Base-by-base conservation (phyloP, 2,888 invertebrate species). In the Gerris lacustris region DNA sequence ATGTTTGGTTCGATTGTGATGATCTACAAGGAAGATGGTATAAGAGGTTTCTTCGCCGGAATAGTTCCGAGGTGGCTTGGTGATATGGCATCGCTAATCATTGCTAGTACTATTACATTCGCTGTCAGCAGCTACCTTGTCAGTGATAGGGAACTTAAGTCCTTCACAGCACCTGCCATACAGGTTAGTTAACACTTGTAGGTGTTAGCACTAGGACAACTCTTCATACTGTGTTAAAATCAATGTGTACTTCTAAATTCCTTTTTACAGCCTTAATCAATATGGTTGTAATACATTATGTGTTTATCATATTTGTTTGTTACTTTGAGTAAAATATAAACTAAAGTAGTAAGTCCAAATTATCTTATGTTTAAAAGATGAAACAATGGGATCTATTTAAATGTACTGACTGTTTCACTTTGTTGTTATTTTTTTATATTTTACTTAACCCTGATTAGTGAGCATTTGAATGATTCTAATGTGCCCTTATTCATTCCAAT, bases 1-100 rank as follows among this genome's bases (percentile, higher is more conserved):
- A 79, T 95, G 72, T 82, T 91, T 75, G 85, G 88, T 74, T 90
- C 94, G 0, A 82, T 96, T 74, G 81, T 82, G 69, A 89, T 92
- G 78, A 90, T 97, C 74, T 96, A 92, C 80, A 85, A 82, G 77
- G 90, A 92, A 78, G 92, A 95, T 78, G 97, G 97, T 62, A 83
- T 96, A 69, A 79, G 83, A 31, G 97, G 97, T 71, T 92, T 91
- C 81, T 94, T 90, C 81, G 87, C 91, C 75, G 97, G 97, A 31
- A 80, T 98, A 66, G 81, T 94, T 70, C 96, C 98, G 0, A 88
- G 94, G 79, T 79, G 96, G 66, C 79, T 96, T 72, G 93, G 91
- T 73, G 95, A 95, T 81, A 83, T 92, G 67, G 83, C 91, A 69
- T 89, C 92, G 76, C 83, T 96, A 74, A 85, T 91, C 76, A 82